phyloP scores from a whole-genome alignment of 2,888 invertebrate genomes.

The Gnatocerus cornutus region DNA sequence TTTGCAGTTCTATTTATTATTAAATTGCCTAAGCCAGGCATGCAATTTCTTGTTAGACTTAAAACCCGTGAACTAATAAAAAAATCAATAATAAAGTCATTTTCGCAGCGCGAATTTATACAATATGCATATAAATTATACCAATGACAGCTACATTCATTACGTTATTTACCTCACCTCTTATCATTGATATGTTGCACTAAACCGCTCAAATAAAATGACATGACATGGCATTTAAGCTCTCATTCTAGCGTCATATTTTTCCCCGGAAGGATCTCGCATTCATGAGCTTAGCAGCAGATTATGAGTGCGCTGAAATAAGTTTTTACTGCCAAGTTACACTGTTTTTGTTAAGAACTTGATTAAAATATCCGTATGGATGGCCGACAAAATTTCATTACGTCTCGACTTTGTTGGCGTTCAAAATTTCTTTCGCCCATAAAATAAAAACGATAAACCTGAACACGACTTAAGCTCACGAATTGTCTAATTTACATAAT shows the following conservation, averaged over 20 bases:
- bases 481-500: conserved; percentile 1
- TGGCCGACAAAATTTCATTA: conserved; percentile 1
- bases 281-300: conserved; percentile 2
- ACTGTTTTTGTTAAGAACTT: not conserved
- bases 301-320: not conserved
- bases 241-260: not conserved
- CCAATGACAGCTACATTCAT: not conserved
- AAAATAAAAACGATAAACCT: not conserved
- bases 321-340: not conserved
- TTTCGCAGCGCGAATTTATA: not conserved
- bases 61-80: not conserved
- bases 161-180: not conserved
- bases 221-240: not conserved
- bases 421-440: not conserved
- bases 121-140: not conserved
- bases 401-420: conserved; percentile 1
- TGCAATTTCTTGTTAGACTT: conserved; percentile 6
- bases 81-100: not conserved
- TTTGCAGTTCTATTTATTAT: conserved; percentile 11
- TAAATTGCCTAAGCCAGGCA: not conserved
- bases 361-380: conserved; percentile 2
- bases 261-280: not conserved
- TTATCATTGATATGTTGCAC: not conserved
- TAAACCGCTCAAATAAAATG: not conserved
- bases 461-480: too few relatives aligned